Evolutionary conservation across 2,888 invertebrate genomes (phyloP).

Genomic region (Bembecia ichneumoniformis): DNA sequence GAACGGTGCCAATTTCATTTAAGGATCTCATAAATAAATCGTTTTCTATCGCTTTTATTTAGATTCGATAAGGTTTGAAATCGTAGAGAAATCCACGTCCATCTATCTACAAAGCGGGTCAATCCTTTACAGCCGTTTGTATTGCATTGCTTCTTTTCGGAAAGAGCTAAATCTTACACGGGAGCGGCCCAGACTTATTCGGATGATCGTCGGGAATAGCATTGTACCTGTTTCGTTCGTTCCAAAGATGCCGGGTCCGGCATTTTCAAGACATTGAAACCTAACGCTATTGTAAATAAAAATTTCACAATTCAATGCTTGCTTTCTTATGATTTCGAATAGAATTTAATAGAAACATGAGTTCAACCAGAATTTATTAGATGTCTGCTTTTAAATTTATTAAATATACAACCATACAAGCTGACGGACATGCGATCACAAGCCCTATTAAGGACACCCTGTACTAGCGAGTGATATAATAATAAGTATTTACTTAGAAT

Average conservation of each 20-base stretch:
- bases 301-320: background rate
- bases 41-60: background rate
- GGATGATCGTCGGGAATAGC: slow-evolving; percentile 11
- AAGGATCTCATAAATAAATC: background rate
- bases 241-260: background rate
- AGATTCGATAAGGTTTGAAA: slow-evolving; percentile 1
- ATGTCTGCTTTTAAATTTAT: no score
- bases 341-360: background rate
- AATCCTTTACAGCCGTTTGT: slow-evolving; percentile 4
- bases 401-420: no score
- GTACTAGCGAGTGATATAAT: no score
- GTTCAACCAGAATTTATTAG: no score
- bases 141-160: slow-evolving; percentile 2
- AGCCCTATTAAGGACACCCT: no score
- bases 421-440: no score
- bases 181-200: slow-evolving; percentile 11
- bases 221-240: slow-evolving; percentile 7
- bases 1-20: background rate
- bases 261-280: background rate
- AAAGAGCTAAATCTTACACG: slow-evolving; percentile 3
- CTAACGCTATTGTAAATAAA: background rate
- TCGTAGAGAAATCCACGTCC: slow-evolving; percentile 3
- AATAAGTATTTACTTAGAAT: no score
- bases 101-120: slow-evolving; percentile 3
- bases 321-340: slow-evolving; percentile 2